Evolutionary conservation across 2,797 vertebrate genomes (phyloP).

Genomic region (Melanotaenia maccullochi): DNA sequence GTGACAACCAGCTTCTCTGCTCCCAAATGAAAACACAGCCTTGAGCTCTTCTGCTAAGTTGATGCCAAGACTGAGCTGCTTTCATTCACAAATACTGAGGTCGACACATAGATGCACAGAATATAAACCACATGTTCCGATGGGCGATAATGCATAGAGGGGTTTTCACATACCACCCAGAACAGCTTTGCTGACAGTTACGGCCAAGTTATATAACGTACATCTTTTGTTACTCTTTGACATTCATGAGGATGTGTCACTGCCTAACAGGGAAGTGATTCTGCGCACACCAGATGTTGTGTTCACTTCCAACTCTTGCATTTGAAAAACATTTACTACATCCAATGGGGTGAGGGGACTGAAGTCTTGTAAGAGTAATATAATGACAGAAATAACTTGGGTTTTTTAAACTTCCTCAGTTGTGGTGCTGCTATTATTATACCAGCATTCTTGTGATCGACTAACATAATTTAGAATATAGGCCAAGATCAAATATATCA

Average conservation of each 20-base stretch:
- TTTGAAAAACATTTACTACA: neutral
- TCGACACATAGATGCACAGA: slow-evolving; percentile 6
- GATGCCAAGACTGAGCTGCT: slow-evolving; percentile 34
- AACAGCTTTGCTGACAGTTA: slow-evolving; percentile 35
- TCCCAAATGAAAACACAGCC: slow-evolving; percentile 32
- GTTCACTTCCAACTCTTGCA: neutral
- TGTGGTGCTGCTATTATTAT: too few species aligned
- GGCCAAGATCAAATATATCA: neutral
- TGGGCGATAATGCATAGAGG: slow-evolving; percentile 8
- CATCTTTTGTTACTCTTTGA: slow-evolving; percentile 12
- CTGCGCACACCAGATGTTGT: neutral
- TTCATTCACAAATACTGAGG: slow-evolving; percentile 52
- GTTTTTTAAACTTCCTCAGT: neutral
- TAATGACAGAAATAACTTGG: neutral
- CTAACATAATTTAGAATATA: neutral
- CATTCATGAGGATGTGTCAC: slow-evolving; percentile 13
- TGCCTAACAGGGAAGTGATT: slow-evolving; percentile 2
- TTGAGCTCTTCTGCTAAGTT: slow-evolving; percentile 7
- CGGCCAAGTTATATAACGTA: slow-evolving; percentile 32
- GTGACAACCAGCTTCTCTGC: slow-evolving; percentile 69
- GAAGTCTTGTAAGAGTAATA: neutral
- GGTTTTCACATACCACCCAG: neutral
- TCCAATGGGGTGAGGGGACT: neutral
- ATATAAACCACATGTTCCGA: slow-evolving; percentile 1
- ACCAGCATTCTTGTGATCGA: neutral